Evolutionary conservation across 2,797 vertebrate genomes (phyloP), one percentile per base, ranked within the genome.

Genomic region (Stomatorhinus walkeri): DNA sequence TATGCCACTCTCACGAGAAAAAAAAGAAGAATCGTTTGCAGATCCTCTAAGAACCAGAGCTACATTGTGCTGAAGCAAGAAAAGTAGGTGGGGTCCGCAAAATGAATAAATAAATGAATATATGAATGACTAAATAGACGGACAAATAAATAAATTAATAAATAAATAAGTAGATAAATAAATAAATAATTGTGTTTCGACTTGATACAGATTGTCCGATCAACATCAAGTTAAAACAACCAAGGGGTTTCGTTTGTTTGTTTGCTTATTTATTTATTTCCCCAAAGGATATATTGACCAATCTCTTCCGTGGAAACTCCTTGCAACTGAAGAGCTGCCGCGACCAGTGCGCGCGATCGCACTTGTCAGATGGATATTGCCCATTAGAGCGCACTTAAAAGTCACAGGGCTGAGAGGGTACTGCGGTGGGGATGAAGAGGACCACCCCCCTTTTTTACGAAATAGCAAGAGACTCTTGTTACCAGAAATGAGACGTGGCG

Each of bases 401-500:
- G 14, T 43, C 32, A 81, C 46, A 85, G 24, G 24, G 0, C 48
- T 28, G 22, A 22, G 14, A 28, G 46, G 83, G 22, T 22, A 16
- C 9, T 85, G 46, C 48, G 83, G n/a, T 22, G 2, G n/a, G 81
- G 46, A 14, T 51, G 48, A 46, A 32, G 83, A 85, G 19, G 3
- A 85, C n/a, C 83, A 46, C 49, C 49, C n/a, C n/a, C 49, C 28
- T 32, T 88, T 81, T 89, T 46, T 68, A 16, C 48, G 54, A 36
- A 48, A 64, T 61, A 64, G 81, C 54, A 89, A 56, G 56, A 85
- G 83, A 24, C 56, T 51, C 40, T 4, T 85, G 28, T 59, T 85
- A 56, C 81, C 40, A 89, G 54, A 85, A 89, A 89, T 68, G 81
- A 89, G 54, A 89, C 88, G 88, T 89, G 88, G 88, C 88, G 85